Percentiles rank a stretch among this genome's conserved stretches.
Evolutionary conservation across 1,140 invertebrate species (phyloP).

Genomic region (Colletes latitarsis): DNA sequence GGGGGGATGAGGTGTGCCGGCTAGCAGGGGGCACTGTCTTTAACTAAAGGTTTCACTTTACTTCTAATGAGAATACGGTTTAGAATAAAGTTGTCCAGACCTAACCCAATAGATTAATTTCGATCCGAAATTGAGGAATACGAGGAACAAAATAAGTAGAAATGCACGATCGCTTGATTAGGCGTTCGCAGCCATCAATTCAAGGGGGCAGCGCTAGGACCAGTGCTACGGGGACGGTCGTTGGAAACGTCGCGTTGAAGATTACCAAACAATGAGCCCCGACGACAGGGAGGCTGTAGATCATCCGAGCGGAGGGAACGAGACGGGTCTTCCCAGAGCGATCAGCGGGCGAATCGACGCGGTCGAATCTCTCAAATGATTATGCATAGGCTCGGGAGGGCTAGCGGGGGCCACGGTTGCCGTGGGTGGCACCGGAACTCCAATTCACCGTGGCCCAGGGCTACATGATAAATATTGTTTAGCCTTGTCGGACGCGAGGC

Average conservation of each 20-base stretch:
- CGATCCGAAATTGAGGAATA: too few species aligned
- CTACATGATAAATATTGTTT: constrained; percentile 78
- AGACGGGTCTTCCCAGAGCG: constrained; percentile 5
- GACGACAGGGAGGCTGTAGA: not conserved
- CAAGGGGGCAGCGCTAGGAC: not conserved
- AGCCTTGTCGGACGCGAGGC: constrained; percentile 65
- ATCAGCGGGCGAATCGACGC: constrained; percentile 31
- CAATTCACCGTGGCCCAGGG: constrained; percentile 69
- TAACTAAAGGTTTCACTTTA: too few species aligned
- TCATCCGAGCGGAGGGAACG: not conserved
- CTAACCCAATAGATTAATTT: too few species aligned
- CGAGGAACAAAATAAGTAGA: too few species aligned
- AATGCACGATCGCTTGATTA: too few species aligned
- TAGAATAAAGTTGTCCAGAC: too few species aligned
- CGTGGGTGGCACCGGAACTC: constrained; percentile 75
- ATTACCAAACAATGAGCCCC: constrained; percentile 19
- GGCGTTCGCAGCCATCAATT: too few species aligned
- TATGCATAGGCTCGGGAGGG: constrained; percentile 2
- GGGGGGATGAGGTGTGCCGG: too few species aligned
- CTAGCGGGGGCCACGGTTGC: constrained; percentile 30
- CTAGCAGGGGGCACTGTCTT: too few species aligned
- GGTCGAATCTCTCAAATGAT: constrained; percentile 28
- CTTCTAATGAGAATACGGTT: too few species aligned
- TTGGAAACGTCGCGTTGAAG: not conserved
- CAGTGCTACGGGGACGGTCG: not conserved